Evolutionary conservation across 2,113 vertebrate species (phyloP), one percentile per base, ranked within the genome.

Genomic region (Morone chrysops): DNA sequence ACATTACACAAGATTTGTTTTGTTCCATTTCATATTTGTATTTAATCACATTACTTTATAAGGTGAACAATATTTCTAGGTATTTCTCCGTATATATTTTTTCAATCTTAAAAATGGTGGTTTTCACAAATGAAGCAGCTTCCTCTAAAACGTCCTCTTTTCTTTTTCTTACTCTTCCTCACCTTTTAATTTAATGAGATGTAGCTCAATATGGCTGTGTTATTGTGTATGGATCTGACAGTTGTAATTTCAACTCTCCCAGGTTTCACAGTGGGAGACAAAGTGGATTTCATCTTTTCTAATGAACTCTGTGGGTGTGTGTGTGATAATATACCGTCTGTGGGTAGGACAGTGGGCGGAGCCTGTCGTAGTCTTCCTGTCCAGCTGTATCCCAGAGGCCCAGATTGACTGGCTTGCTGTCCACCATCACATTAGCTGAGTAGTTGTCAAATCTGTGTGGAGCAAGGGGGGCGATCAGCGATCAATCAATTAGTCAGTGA

Each of bases 311-410:
- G 45, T 56, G 54, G 40, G 41, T 54, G 56, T 80, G 59, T 8
- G 50, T 65, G 68, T 22, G 60, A 62, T 13, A 48, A n/a, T 47
- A 12, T 90, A 94, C 93, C 89, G 93, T 94, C 86, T 94, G 93
- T 62, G 93, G 92, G 86, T 94, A 93, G 80, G 93, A 94, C 62
- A 94, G 86, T 7, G 93, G 93, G 17, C 92, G 89, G 51, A 94
- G 92, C 83, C 92, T 90, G 86, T 93, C 92, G 3, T 93, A 93
- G 75, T 93, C 91, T 61, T 93, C 92, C 73, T 94, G 93, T 79
- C 93, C 93, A 4, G 93, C 93, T 78, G 93, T 94, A 85, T 94
- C 93, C 93, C 93, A 94, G 25, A 94, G 91, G 40, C 93, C 93
- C 91, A 94, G 86, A 68, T 94, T 94, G 57, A 94, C 93, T 0